Percentiles rank a stretch among this genome's conserved stretches.
Conservation (phyloP, 2,797 vertebrate genomes). For the Semaprochilodus insignis region DNA sequence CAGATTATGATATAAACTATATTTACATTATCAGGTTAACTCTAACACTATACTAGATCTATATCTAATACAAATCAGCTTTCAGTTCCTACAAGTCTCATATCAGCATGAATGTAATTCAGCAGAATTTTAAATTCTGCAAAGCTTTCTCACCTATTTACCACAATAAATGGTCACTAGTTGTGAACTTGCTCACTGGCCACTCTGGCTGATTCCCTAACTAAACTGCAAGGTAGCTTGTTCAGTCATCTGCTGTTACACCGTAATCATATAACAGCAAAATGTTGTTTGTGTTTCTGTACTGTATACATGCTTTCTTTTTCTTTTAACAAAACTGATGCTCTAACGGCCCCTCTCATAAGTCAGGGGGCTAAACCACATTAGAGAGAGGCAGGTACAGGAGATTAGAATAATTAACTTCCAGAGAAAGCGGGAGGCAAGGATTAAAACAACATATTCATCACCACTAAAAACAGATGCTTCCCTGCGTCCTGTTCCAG, state of each 20-base stretch:
- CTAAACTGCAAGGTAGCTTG: neutral
- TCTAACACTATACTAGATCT: too few species aligned
- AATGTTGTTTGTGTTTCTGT: slow-evolving; percentile 8
- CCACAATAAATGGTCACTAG: slow-evolving; percentile 2
- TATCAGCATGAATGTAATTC: neutral
- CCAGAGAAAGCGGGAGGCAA: slow-evolving; percentile 53
- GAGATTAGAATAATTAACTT: slow-evolving; percentile 61
- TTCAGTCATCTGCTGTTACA: slow-evolving; percentile 6
- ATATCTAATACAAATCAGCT: too few species aligned
- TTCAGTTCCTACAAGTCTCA: neutral
- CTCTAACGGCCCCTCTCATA: slow-evolving; percentile 47
- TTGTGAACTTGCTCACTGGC: neutral
- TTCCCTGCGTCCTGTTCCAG: slow-evolving; percentile 54
- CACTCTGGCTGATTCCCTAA: slow-evolving; percentile 7
- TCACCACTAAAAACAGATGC: slow-evolving; percentile 63
- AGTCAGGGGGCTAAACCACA: slow-evolving; percentile 59
- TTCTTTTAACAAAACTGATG: slow-evolving; percentile 43
- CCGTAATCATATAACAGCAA: neutral
- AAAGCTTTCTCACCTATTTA: neutral
- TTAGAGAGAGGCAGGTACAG: slow-evolving; percentile 59
- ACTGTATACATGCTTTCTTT: neutral
- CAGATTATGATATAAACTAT: neutral
- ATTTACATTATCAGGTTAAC: neutral
- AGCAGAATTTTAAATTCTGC: neutral
- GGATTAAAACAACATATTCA: slow-evolving; percentile 62